These are phyloP conservation scores for Ariolimax columbianus DNA, from an alignment of 2,888 invertebrate species.

Conservation along the genomic window DNA sequence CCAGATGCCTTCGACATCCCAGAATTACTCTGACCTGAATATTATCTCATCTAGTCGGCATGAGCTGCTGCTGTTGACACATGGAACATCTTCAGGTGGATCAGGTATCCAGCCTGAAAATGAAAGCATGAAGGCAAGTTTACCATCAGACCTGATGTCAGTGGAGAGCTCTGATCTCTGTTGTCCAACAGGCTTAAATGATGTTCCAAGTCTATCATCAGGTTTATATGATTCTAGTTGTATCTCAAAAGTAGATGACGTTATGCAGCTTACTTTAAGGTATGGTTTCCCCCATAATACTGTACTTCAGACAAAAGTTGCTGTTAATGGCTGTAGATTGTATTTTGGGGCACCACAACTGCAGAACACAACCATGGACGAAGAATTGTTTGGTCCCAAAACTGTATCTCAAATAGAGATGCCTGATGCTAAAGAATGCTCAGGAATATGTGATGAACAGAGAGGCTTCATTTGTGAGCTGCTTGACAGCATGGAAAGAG, in stretches of 20 bases:
- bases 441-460: conserved; percentile 9
- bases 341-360: conserved; percentile 18
- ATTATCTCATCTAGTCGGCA: neutral
- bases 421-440: neutral
- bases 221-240: too few species aligned
- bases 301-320: conserved; percentile 1
- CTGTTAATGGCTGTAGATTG: conserved; percentile 24
- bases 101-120: neutral
- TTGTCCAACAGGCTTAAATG: neutral
- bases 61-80: neutral
- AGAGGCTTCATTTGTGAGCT: neutral
- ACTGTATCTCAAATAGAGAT: conserved; percentile 31
- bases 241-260: neutral
- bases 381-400: conserved; percentile 36
- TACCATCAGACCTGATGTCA: conserved; percentile 40
- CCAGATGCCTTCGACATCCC: conserved; percentile 17
- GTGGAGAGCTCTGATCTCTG: conserved; percentile 31
- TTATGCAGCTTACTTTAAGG: conserved; percentile 5
- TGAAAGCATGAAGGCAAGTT: conserved; percentile 4
- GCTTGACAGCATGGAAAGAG: conserved; percentile 43
- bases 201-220: neutral
- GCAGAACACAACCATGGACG: neutral
- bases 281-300: conserved; percentile 7
- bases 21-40: conserved; percentile 6
- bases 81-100: neutral